phyloP scores from a whole-genome alignment of 2,113 vertebrate species.

The Panthera leo region DNA sequence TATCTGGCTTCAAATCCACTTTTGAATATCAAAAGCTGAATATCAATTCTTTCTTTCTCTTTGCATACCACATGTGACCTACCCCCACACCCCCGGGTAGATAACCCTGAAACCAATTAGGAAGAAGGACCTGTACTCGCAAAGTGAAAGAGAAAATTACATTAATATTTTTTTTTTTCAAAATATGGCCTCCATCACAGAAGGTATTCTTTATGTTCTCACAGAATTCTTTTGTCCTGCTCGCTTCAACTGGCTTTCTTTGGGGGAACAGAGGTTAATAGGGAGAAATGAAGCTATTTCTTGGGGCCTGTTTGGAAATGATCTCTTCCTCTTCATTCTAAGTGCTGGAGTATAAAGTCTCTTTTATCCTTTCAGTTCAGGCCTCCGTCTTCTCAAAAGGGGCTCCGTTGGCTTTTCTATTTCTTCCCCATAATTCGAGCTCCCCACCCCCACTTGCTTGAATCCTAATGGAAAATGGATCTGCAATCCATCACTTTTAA shows the following conservation, averaged over 20 bases:
- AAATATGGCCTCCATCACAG: conserved; percentile 49
- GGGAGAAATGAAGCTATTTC: conserved; percentile 60
- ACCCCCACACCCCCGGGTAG: not conserved
- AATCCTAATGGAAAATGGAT: conserved; percentile 57
- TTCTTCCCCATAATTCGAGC: conserved; percentile 52
- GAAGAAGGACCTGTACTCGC: conserved; percentile 35
- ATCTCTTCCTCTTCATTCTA: conserved; percentile 66
- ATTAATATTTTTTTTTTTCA: conserved; percentile 48
- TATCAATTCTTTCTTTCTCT: conserved; percentile 26
- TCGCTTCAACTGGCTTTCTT: conserved; percentile 43
- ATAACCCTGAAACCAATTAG: conserved; percentile 55
- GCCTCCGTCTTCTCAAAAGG: conserved; percentile 44
- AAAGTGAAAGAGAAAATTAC: conserved; percentile 40
- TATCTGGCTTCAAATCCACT: conserved; percentile 19
- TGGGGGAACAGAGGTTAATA: conserved; percentile 59
- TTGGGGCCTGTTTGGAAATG: conserved; percentile 51
- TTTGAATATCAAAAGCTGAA: conserved; percentile 55
- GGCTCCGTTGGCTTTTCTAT: conserved; percentile 26
- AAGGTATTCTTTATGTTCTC: conserved; percentile 18
- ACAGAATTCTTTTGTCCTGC: conserved; percentile 56
- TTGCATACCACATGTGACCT: not conserved
- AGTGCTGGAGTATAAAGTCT: conserved; percentile 56
- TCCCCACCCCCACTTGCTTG: conserved; percentile 8
- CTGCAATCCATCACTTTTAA: conserved; percentile 22
- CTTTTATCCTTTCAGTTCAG: conserved; percentile 60